A percentile compares a stretch with the other conserved stretches of the same genome.
Conservation (phyloP, 1,140 invertebrate genomes). For the Platyura marginata region DNA sequence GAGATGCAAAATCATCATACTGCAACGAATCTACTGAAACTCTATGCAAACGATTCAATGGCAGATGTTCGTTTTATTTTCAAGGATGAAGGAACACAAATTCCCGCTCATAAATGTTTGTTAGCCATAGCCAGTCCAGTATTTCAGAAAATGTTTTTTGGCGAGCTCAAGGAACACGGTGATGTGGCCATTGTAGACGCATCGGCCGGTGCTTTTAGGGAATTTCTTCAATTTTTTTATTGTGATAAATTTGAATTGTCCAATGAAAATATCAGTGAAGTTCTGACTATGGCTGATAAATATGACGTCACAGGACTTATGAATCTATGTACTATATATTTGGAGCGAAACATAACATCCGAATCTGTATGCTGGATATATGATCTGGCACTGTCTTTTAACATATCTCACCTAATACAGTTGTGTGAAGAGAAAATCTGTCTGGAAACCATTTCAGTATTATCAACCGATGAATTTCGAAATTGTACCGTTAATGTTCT, state of each 20-base stretch:
- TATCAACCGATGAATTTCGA: neutral
- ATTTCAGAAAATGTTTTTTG: conserved; percentile 1
- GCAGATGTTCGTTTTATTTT: neutral
- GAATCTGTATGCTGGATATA: neutral
- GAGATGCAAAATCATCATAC: neutral
- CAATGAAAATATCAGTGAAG: neutral
- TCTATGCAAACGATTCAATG: neutral
- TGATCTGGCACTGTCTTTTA: neutral
- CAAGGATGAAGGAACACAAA: neutral
- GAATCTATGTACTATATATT: neutral
- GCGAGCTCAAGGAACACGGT: neutral
- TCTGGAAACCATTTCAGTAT: neutral
- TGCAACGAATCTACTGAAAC: neutral
- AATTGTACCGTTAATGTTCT: neutral
- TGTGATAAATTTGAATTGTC: neutral
- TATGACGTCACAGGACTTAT: neutral
- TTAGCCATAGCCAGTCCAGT: neutral
- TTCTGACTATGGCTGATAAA: neutral
- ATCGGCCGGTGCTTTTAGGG: neutral
- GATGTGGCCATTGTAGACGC: neutral
- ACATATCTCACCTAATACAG: neutral
- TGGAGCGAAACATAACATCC: neutral
- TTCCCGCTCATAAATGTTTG: neutral
- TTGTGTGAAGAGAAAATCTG: conserved; percentile 1
- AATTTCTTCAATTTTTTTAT: neutral